Conservation (phyloP, 2,888 invertebrate species). For the Carterocephalus palaemon region DNA sequence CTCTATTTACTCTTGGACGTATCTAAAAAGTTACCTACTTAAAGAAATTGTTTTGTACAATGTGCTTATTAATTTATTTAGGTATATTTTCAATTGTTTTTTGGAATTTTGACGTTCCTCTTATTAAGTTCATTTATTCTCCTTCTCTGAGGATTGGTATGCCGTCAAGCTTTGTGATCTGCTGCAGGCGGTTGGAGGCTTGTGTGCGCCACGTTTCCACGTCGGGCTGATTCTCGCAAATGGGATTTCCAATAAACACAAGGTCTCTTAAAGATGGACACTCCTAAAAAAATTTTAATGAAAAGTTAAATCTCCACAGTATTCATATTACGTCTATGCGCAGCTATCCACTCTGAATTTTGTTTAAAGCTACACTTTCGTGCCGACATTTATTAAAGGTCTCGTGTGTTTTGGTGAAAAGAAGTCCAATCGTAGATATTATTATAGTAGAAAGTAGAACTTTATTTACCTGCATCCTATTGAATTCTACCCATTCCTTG, state of each 20-base stretch:
- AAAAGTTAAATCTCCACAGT: no score
- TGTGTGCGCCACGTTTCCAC: constrained; percentile 83
- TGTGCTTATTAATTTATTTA: no score
- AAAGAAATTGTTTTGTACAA: no score
- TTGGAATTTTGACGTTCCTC: background rate
- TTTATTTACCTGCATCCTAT: constrained; percentile 57
- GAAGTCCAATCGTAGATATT: no score
- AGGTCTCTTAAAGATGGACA: constrained; percentile 85
- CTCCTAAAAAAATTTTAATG: constrained; percentile 55
- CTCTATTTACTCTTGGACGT: no score
- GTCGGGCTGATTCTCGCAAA: constrained; percentile 84
- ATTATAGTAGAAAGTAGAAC: background rate
- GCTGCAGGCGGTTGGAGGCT: constrained; percentile 83
- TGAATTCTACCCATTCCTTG: constrained; percentile 93
- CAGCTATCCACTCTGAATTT: no score
- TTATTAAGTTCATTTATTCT: constrained; percentile 30
- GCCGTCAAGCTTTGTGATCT: constrained; percentile 88
- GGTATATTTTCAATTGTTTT: constrained; percentile 19
- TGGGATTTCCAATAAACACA: constrained; percentile 88
- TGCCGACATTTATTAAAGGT: no score
- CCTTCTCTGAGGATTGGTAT: constrained; percentile 83
- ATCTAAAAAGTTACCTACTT: no score
- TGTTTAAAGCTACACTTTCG: no score
- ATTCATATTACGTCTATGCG: no score
- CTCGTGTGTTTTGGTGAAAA: no score